Base-by-base conservation (phyloP, 2,797 vertebrate genomes). In the Sebastes reedi region DNA sequence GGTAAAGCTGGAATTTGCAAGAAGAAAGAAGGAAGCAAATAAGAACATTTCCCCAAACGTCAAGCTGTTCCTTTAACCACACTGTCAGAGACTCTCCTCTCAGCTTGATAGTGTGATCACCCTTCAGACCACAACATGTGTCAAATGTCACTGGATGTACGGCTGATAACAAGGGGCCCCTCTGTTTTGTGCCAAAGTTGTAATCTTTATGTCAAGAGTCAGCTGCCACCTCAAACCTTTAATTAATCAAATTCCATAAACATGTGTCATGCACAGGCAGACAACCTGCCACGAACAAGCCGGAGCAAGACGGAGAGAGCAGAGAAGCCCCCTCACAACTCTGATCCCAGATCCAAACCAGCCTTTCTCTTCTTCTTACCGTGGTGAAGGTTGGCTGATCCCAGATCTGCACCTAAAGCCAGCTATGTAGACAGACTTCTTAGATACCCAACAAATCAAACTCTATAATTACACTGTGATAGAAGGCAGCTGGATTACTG, bases 221-320 rank as follows among this genome's bases (percentile, higher is more conserved):
- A 80, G 73, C 83, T 59, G 67, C 62, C 79, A 75, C 39, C 79
- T 69, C 61, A 81, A 88, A 89, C 89, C 90, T 93, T 91, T 88
- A 91, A 94, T 95, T 92, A 92, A 94, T 95, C 88, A 86, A 80
- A 94, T 94, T 94, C 91, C 91, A 89, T 80, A 84, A 86, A 89
- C 64, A 30, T 86, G 85, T 77, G 88, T 92, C 89, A 91, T 64
- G 65, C 68, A 67, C 70, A 22, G 81, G 62, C 81, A 81, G 81
- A 70, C 52, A 22, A 36, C 66, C 68, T 60, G 72, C 72, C 42
- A 39, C 20, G 5, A 79, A 88, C 90, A 88, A 87, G 88, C 89
- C 30, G 10, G 59, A 77, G 88, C 92, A 93, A n/a, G 91, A 86
- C 60, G 3, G 8, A 27, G 9, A 27, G n/a, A 61, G 66, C 22